phyloP scores from a whole-genome alignment of 2,113 vertebrate species.

The Okapia johnstoni region DNA sequence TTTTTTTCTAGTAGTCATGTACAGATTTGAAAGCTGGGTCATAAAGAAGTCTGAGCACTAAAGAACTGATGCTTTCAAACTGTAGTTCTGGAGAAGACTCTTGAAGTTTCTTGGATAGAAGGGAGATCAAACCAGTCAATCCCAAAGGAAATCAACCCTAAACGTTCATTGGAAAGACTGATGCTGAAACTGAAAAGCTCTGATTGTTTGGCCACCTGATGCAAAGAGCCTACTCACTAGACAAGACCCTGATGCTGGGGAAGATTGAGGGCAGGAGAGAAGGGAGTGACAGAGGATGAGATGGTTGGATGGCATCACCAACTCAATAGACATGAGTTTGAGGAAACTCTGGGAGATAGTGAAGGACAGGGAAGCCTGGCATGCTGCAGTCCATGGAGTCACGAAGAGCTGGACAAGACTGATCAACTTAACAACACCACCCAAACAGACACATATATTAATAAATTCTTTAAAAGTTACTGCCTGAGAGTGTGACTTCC shows the following conservation, averaged over 20 bases:
- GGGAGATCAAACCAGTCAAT: neutral
- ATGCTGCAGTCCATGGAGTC: neutral
- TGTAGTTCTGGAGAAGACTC: neutral
- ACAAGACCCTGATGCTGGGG: neutral
- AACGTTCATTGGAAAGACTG: neutral
- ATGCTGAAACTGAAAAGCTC: neutral
- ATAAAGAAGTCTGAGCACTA: neutral
- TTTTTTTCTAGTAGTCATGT: neutral
- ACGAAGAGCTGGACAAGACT: neutral
- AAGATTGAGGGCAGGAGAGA: neutral
- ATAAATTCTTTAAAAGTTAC: neutral
- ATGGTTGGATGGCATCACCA: neutral
- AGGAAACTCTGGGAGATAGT: neutral
- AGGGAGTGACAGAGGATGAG: neutral
- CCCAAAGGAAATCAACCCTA: neutral
- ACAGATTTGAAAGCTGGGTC: neutral
- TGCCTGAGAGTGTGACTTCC: neutral
- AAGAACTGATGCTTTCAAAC: neutral
- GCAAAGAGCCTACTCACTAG: neutral
- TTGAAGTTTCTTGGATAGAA: neutral
- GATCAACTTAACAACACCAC: neutral
- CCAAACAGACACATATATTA: neutral
- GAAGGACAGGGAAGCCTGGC: neutral
- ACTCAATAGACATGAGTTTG: neutral
- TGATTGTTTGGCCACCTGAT: neutral